phyloP scores from a whole-genome alignment of 2,113 vertebrate genomes.

The Picathartes gymnocephalus region DNA sequence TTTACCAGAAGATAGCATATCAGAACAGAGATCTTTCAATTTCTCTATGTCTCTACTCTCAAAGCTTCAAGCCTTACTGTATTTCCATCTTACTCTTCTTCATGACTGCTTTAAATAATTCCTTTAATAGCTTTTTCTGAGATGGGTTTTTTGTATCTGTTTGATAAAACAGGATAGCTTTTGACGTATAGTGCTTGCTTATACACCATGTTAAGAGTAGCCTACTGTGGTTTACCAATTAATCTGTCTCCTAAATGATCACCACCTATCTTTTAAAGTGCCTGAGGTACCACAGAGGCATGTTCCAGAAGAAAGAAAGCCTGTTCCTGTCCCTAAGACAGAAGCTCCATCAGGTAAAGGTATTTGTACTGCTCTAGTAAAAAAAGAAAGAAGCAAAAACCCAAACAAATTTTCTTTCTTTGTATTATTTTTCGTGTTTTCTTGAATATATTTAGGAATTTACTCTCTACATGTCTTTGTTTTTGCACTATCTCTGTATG shows the following conservation, averaged over 20 bases:
- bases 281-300: constrained; percentile 69
- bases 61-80: neutral
- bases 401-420: neutral
- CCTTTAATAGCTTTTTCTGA: neutral
- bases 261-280: constrained; percentile 68
- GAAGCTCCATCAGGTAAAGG: constrained; percentile 72
- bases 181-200: neutral
- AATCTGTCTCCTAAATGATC: neutral
- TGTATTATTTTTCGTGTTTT: neutral
- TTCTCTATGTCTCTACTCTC: neutral
- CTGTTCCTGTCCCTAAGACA: constrained; percentile 63
- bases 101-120: neutral
- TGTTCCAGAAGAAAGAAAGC: constrained; percentile 70
- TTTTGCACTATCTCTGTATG: neutral
- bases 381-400: neutral
- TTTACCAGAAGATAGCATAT: neutral
- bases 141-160: neutral
- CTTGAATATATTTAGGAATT: neutral
- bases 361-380: constrained; percentile 34
- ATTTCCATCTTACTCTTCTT: neutral
- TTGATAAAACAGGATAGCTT: neutral
- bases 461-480: neutral
- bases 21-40: neutral
- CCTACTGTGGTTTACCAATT: neutral
- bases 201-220: neutral